Evolutionary conservation across 92 coral and sea anemone species (phyloP), one percentile per base, ranked within the genome.

Genomic region (Nematostella vectensis): DNA sequence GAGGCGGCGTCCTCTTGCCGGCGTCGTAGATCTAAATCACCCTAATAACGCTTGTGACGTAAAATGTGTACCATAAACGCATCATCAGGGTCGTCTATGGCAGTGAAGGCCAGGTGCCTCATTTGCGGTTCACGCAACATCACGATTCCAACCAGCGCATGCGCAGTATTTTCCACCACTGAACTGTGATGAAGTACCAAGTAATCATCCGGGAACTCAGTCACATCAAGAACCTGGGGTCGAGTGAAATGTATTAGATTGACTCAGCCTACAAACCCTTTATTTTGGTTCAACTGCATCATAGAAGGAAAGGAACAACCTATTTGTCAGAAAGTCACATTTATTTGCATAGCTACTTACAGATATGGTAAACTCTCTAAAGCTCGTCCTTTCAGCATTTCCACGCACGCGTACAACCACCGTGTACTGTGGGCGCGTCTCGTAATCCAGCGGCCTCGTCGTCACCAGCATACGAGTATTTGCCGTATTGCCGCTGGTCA

Each of bases 351-450:
- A n/a, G n/a, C n/a, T n/a, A n/a, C 83, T 80, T 68, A 76, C 87
- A 50, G 27, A 55, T 19, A 80, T 68, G 13, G 31, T 25, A 42
- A 75, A 80, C 68, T 56, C 67, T 28, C 68, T 59, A 58, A 80
- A 80, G 54, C 62, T 68, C 28, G 87, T 80, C 21, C 72, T 72
- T 22, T 73, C 87, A 29, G 57, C 67, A 63, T 61, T 69, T 21
- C 87, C 83, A 37, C 62, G 47, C 10, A 75, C 83, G 43, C 87
- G 87, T 43, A 80, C 58, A 11, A 75, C 42, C 4, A 75, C 77
- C 25, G 63, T 24, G 50, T 80, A 68, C 52, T 37, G 42, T 58
- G 24, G 62, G 39, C 47, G 45, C 75, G 38, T 19, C 59, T 80
- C 87, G 30, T 68, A 80, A 53, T 80, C 83, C 61, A 80, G 67